phyloP scores from a whole-genome alignment of 2,888 invertebrate species.

The Xylophagus ater region DNA sequence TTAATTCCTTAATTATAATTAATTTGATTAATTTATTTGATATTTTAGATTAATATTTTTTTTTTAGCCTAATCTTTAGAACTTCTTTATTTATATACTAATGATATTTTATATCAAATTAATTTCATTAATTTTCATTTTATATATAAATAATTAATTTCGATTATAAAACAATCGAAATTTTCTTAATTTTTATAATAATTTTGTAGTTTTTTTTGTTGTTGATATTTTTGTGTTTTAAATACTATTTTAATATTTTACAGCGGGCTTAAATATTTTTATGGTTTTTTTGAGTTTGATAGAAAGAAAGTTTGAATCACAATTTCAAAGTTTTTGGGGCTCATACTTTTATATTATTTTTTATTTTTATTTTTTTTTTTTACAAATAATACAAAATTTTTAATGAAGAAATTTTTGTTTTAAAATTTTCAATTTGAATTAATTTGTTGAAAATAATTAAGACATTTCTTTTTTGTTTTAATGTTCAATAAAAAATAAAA shows the following conservation, averaged over 20 bases:
- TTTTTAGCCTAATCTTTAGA: not conserved
- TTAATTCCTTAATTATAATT: no score
- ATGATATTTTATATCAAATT: slow-evolving; percentile 2
- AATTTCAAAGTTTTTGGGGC: slow-evolving; percentile 7
- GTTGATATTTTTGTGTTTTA: slow-evolving; percentile 4
- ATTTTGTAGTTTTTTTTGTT: not conserved
- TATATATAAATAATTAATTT: slow-evolving; percentile 5
- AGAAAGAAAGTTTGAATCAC: slow-evolving; percentile 7
- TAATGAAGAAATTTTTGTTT: no score
- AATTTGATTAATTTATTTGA: not conserved
- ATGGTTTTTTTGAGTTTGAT: not conserved
- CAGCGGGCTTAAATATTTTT: no score
- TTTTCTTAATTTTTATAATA: not conserved
- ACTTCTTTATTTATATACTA: not conserved
- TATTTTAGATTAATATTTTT: not conserved
- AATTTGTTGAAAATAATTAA: no score
- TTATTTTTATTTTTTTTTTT: not conserved
- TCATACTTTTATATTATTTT: slow-evolving; percentile 4
- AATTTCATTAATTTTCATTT: not conserved
- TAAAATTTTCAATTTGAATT: no score
- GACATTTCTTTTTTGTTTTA: no score
- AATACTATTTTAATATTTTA: no score
- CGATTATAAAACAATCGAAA: slow-evolving; percentile 12
- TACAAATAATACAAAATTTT: no score
- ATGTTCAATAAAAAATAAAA: no score